Evolutionary conservation across 23 tunicate species (phyloP).

Genomic region (Aplidium turbinatum): DNA sequence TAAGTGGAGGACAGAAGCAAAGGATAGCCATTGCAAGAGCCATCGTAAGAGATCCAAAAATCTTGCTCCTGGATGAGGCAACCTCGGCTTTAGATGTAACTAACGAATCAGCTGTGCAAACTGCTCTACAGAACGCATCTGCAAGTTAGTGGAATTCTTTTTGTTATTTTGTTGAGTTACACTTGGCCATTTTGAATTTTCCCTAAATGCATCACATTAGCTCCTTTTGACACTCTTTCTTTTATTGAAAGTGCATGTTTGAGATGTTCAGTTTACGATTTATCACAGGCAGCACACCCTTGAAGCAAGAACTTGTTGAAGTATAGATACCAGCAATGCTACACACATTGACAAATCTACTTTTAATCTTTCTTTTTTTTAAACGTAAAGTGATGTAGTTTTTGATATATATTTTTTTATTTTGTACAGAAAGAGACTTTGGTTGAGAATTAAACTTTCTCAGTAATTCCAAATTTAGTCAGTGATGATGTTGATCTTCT

Average conservation of each 20-base stretch:
- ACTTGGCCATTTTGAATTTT: no score
- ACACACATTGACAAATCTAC: no score
- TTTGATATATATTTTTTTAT: slow-evolving; percentile 5
- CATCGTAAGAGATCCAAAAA: slow-evolving; percentile 89
- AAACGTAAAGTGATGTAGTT: not conserved
- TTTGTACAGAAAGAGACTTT: not conserved
- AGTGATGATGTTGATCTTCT: not conserved
- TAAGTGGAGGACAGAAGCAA: slow-evolving; percentile 99
- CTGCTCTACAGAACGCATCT: slow-evolving; percentile 86
- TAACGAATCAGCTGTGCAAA: slow-evolving; percentile 88
- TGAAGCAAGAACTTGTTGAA: no score
- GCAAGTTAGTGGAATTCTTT: no score
- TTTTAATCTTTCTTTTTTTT: not conserved
- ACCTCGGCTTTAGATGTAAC: slow-evolving; percentile 97
- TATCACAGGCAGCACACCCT: no score
- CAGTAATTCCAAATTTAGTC: not conserved
- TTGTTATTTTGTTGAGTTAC: no score
- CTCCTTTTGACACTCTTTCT: no score
- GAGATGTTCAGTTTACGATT: no score
- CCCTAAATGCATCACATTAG: no score
- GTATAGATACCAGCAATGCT: no score
- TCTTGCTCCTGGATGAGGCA: slow-evolving; percentile 94
- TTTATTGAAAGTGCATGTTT: no score
- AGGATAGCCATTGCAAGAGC: slow-evolving; percentile 98
- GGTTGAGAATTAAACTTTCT: not conserved